Conservation (phyloP, 2,888 invertebrate genomes). For the Sisyra nigra region DNA sequence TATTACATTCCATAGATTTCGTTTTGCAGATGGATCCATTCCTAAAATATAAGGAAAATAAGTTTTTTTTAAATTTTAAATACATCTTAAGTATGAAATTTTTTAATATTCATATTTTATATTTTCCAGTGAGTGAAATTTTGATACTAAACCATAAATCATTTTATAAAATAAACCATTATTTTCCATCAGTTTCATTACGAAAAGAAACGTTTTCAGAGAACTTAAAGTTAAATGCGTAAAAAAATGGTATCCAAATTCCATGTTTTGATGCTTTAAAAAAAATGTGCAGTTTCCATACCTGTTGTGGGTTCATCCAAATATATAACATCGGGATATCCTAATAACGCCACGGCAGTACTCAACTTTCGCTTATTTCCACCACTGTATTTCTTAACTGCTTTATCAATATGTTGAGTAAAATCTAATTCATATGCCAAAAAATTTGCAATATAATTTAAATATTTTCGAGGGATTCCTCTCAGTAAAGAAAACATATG, state of each 20-base stretch:
- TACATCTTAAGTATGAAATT: too few relatives aligned
- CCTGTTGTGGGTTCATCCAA: slow-evolving; percentile 51
- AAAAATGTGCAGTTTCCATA: slow-evolving; percentile 16
- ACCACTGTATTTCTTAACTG: slow-evolving; percentile 44
- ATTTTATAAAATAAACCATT: too few relatives aligned
- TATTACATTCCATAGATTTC: slow-evolving; percentile 66
- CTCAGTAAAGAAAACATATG: slow-evolving; percentile 46
- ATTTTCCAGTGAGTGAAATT: too few relatives aligned
- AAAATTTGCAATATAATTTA: slow-evolving; percentile 23
- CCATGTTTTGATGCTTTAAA: too few relatives aligned
- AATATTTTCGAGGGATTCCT: slow-evolving; percentile 32
- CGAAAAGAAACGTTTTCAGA: too few relatives aligned
- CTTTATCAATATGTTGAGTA: slow-evolving; percentile 41
- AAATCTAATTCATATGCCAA: slow-evolving; percentile 43
- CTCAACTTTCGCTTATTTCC: slow-evolving; percentile 61
- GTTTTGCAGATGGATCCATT: slow-evolving; percentile 65
- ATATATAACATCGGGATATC: slow-evolving; percentile 49
- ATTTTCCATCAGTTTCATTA: too few relatives aligned
- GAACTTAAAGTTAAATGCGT: too few relatives aligned
- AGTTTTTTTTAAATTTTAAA: too few relatives aligned
- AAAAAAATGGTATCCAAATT: too few relatives aligned
- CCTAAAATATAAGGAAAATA: slow-evolving; percentile 32
- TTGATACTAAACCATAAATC: too few relatives aligned
- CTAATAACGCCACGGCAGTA: slow-evolving; percentile 52
- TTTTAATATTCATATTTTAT: too few relatives aligned